Evolutionary conservation across 1,140 invertebrate genomes (phyloP), one percentile per base, ranked within the genome.

Genomic region (Drosophila miranda): DNA sequence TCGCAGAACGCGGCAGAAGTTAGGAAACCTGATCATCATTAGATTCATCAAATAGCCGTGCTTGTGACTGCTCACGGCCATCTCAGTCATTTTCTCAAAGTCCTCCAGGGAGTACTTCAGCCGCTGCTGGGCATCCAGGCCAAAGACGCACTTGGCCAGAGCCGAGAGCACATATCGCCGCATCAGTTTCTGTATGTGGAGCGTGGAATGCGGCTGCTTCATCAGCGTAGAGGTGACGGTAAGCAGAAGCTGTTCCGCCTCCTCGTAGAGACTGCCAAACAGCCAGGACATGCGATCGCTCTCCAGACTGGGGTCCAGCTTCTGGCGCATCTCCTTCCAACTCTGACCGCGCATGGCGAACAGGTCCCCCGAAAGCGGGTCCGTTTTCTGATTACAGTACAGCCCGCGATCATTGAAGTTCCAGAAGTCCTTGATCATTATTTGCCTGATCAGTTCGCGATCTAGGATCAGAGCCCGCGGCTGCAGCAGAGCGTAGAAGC

Each of bases 281-380:
- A 94, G 92, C 52, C 90, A 90, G 77, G 92, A 93, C 61, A 94
- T 91, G 82, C 93, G 94, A 7, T 92, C 92, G 0, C 92, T 90
- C 1, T 93, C 94, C 71, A 95, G 95, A 2, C 92, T 93, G 3
- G 94, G 93, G 49, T 93, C 93, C 38, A 95, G 91, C 61, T 94
- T 93, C 16, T 92, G 90, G 43, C 94, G 90, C 64, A 95, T 92
- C 43, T 92, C 88, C 73, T 92, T 92, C 95, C 95, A 95, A 14
- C 91, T 89, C 13, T 92, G 83, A 3, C 92, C 93, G 48, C 91
- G 89, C 53, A 92, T 69, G 9, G 91, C 91, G 59, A 93, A 93
- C 23, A 94, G 73, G 81, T 93, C 92, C n/a, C 87, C 91, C n/a
- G 90, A 90, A 23, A 94, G 43, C 2, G 93, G 91, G 56, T 94